Base-by-base conservation (phyloP, 2,888 invertebrate species). In the Cyclophora punctaria region DNA sequence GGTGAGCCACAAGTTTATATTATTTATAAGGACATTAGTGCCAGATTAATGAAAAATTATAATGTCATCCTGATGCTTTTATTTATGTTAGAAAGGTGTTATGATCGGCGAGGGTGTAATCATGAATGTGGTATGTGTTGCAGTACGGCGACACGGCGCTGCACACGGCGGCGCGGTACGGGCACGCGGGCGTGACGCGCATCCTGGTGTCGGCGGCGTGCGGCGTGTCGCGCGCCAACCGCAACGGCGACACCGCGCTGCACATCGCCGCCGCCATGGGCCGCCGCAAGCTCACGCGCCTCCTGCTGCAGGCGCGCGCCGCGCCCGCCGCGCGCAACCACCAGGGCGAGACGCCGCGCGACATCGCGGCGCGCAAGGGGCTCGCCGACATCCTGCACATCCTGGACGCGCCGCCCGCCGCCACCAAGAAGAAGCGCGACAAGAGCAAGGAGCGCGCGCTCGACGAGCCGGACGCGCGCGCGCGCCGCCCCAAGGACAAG, bases 191-290 rank as follows among this genome's bases (percentile, higher is more conserved):
- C 3, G 98, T 98, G 55, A 95, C 97, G 0, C 91, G 98, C 49
- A 98, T 98, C 66, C 91, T 98, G 49, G 93, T 98, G 62, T 97
- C 97, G 41, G 98, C 97, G 0, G 91, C 94, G 63, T 95, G 96
- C 75, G 91, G 93, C 63, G 93, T 95, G 49, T 94, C 95, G 52
- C 95, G 96, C 68, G 95, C 95, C 69, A 98, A 98, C 79, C 96
- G 98, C 90, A 98, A 98, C 83, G 97, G 97, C 0, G 98, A 98
- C 83, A 97, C 97, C 0, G 94, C 97, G 0, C 87, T 98, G 7
- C 98, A 98, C 79, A 97, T 98, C 66, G 94, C 97, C 0, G 94
- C 97, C 5, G 98, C 98, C 2, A 96, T 98, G 95, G 97, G 97
- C 4, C 90, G 97, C 34, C 86, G 97, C 49, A 98, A 98, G 83